Conservation (phyloP, 1,140 invertebrate species). For the Ctenoplectra terminalis region DNA sequence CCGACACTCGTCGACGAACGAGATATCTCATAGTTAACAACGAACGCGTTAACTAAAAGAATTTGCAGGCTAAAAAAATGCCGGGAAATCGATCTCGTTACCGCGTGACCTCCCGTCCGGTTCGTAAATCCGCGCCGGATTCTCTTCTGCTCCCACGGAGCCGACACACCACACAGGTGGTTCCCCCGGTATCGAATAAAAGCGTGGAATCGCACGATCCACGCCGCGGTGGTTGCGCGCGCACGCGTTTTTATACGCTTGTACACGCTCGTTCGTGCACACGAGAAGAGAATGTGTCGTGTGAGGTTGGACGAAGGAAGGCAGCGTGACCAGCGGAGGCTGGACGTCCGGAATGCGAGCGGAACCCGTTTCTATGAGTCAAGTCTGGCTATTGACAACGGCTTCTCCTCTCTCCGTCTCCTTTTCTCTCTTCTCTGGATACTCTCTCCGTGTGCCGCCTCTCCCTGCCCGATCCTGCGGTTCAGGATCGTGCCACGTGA, state of each 20-base stretch:
- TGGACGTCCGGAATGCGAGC: conserved; percentile 73
- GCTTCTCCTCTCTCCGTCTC: conserved; percentile 35
- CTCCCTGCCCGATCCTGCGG: conserved; percentile 49
- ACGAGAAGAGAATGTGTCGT: conserved; percentile 24
- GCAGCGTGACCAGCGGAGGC: conserved; percentile 56
- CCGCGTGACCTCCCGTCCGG: not conserved
- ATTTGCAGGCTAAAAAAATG: no score
- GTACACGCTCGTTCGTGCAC: not conserved
- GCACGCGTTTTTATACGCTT: not conserved
- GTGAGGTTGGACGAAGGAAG: conserved; percentile 46
- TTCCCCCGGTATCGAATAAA: conserved; percentile 24
- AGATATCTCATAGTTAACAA: no score
- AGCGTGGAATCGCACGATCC: conserved; percentile 8
- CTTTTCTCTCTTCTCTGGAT: not conserved
- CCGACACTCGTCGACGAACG: no score
- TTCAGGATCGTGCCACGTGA: conserved; percentile 65
- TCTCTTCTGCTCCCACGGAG: not conserved
- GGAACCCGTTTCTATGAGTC: conserved; percentile 76
- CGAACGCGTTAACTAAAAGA: no score
- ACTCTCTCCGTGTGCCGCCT: not conserved
- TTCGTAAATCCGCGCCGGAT: not conserved
- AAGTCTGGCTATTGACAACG: conserved; percentile 74
- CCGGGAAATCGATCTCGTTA: not conserved
- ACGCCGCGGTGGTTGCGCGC: not conserved
- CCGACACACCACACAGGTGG: conserved; percentile 5